Evolutionary conservation across 2,888 invertebrate species (phyloP), one percentile per base, ranked within the genome.

Genomic region (Loripinus fragilis): DNA sequence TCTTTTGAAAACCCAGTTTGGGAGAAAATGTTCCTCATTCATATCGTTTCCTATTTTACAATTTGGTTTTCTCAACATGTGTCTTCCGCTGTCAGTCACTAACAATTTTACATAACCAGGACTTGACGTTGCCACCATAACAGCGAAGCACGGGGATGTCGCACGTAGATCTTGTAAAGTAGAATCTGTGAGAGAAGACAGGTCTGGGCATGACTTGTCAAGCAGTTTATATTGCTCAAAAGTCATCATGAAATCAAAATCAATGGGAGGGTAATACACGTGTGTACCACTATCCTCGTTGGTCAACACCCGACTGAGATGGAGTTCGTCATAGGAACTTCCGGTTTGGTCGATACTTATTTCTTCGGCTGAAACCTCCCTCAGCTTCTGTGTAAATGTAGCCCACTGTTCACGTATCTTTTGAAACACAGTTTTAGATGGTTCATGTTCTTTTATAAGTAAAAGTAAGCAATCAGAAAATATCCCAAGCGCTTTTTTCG

Each of bases 81-180:
- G 38, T 41, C 74, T 45, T 17, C 83, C 83, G 17, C 65, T 28
- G 20, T 69, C 55, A 60, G 83, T 78, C 0, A 80, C 60, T 20
- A 76, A 28, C 10, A 83, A 23, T 45, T 72, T 80, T n/a, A 80
- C 83, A 50, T 80, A 83, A 23, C 83, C 80, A 2, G 71, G 70
- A 25, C 71, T 20, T 0, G 60, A 12, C 5, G 74, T 42, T 3
- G 76, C 67, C 17, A 78, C 38, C 80, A 83, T 83, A 1, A 80
- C 17, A 17, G 68, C 67, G 25, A 72, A 71, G 7, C 30, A 28
- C 10, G 50, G 23, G 23, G 76, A 76, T 17, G 23, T 55, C 0
- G n/a, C 1, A 2, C 15, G 15, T 20, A 60, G 20, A 28, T 52
- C 3, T 52, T 23, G 20, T 7, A 23, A 23, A 25, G 25, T 52